Evolutionary conservation across 2,113 vertebrate species (phyloP), one percentile per base, ranked within the genome.

Genomic region (Gulo gulo): DNA sequence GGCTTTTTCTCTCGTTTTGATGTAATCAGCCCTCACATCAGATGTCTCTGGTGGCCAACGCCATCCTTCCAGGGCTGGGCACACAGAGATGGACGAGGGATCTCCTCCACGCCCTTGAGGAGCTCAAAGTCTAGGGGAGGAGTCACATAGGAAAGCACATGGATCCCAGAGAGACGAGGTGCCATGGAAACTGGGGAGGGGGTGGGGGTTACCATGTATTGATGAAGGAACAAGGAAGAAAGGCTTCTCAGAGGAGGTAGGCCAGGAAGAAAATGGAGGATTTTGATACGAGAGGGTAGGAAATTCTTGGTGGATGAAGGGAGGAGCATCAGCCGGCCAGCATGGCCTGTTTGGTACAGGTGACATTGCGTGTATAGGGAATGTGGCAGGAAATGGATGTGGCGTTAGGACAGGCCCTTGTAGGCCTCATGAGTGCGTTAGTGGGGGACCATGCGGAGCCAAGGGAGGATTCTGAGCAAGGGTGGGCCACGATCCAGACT

Each of bases 171-270:
- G 74, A 96, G 63, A 92, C 45, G 71, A 82, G 95, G 84, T 83
- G 78, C 94, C 97, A 97, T 82, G 84, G 97, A 94, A 97, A 97
- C 97, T 93, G 90, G 67, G 89, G 86, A 94, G 67, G 76, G 86
- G 74, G 36, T 42, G 57, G 34, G 80, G 61, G 84, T 52, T 79
- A 47, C 52, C 34, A 10, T 39, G 57, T 18, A 55, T 15, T 16
- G 59, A 73, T 9, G 87, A 45, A 90, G 63, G 79, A 87, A 57
- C 36, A 39, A 88, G 89, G 69, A 93, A 96, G 94, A 95, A 94
- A 88, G 95, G 15, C 93, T 97, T 95, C 93, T 94, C 78, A 74
- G 87, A 95, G 88, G 95, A 97, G 88, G 95, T 23, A 26, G 59
- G 42, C 50, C 55, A 36, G 96, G 78, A 73, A 86, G 45, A 57